phyloP scores from a whole-genome alignment of 2,797 vertebrate genomes.

The Parambassis ranga region DNA sequence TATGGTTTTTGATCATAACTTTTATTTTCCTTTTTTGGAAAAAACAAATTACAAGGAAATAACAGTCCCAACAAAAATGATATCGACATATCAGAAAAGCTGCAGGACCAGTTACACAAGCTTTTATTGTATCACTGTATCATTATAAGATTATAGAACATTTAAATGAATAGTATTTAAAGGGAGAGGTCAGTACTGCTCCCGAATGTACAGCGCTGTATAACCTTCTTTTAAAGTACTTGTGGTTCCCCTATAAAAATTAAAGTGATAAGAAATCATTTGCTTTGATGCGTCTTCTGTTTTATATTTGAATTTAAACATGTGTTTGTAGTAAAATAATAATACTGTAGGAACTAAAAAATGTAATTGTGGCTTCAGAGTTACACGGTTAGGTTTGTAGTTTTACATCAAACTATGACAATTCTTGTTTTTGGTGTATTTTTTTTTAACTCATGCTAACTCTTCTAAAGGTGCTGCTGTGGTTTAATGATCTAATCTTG shows the following conservation, averaged over 20 bases:
- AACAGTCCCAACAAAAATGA: slow-evolving; percentile 70
- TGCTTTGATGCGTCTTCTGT: slow-evolving; percentile 37
- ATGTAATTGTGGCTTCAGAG: no score
- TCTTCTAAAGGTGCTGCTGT: background rate
- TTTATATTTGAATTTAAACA: no score
- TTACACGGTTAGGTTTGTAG: no score
- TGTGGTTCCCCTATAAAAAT: slow-evolving; percentile 76
- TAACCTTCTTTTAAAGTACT: slow-evolving; percentile 81
- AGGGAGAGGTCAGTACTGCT: slow-evolving; percentile 83
- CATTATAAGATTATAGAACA: slow-evolving; percentile 85
- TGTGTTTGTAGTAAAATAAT: no score
- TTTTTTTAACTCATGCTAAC: background rate
- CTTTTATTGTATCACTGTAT: slow-evolving; percentile 87
- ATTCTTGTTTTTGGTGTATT: background rate
- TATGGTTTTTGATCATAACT: slow-evolving; percentile 72
- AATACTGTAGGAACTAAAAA: no score
- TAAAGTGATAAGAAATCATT: slow-evolving; percentile 67
- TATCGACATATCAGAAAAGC: slow-evolving; percentile 82
- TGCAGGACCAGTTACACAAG: slow-evolving; percentile 86
- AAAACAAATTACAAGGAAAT: slow-evolving; percentile 63
- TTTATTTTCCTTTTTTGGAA: slow-evolving; percentile 76
- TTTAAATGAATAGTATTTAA: slow-evolving; percentile 87
- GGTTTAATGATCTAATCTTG: no score
- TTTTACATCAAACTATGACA: no score
- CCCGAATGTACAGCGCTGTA: slow-evolving; percentile 77